These are phyloP conservation scores for Venustaconcha ellipsiformis DNA, from an alignment of 1,140 invertebrate species.

Conservation along the genomic window DNA sequence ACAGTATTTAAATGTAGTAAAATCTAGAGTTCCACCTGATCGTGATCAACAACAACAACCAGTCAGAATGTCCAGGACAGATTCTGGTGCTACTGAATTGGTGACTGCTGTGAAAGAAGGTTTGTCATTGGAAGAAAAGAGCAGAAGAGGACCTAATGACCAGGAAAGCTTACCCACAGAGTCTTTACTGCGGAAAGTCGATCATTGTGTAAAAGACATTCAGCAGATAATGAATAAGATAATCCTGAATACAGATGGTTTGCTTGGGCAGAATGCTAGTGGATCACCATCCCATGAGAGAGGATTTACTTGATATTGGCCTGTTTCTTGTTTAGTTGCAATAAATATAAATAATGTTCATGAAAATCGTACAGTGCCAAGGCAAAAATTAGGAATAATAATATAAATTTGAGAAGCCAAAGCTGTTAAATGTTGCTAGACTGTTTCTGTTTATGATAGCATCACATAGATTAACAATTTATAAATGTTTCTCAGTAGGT, in stretches of 20 bases:
- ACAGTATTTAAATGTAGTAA: conserved; percentile 39
- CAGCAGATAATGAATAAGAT: conserved; percentile 26
- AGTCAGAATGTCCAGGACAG: conserved; percentile 16
- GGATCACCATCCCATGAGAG: conserved; percentile 20
- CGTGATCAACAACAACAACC: conserved; percentile 19
- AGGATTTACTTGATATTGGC: conserved; percentile 9
- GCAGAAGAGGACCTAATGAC: conserved; percentile 21
- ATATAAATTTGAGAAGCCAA: too few species aligned
- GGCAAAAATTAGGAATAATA: too few species aligned
- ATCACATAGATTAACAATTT: too few species aligned
- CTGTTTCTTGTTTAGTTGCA: too few species aligned
- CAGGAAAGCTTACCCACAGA: conserved; percentile 25
- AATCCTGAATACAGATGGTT: conserved; percentile 21
- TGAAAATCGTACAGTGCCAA: too few species aligned
- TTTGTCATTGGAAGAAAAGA: conserved; percentile 19
- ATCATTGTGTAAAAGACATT: conserved; percentile 43
- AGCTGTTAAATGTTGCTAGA: too few species aligned
- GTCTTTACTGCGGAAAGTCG: conserved; percentile 34
- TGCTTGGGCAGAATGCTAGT: conserved; percentile 16
- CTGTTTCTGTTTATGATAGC: too few species aligned
- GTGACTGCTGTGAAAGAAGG: conserved; percentile 24
- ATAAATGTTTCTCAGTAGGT: too few species aligned
- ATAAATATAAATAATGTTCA: too few species aligned
- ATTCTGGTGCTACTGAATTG: conserved; percentile 22
- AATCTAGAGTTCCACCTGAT: conserved; percentile 28